A percentile compares a stretch with the other conserved stretches of the same genome.
Evolutionary conservation across 2,797 vertebrate species (phyloP).

Genomic region (Schizothorax lantsangensis): DNA sequence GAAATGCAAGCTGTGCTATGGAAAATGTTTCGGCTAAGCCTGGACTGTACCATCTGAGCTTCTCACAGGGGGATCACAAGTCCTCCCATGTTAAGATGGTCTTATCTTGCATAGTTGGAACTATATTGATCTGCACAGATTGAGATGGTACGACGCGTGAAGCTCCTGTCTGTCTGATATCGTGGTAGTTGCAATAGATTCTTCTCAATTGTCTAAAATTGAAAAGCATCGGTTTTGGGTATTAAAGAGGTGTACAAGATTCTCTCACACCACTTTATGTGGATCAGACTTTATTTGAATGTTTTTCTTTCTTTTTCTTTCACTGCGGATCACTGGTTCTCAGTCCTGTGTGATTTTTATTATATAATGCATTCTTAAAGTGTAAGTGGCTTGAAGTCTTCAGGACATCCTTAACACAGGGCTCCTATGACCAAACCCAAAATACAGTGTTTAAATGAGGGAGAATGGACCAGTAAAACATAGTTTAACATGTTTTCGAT

Average conservation of each 20-base stretch:
- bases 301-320: neutral
- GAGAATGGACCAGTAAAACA: slow-evolving; percentile 42
- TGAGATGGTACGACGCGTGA: neutral
- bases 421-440: slow-evolving; percentile 46
- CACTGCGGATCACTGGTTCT: neutral
- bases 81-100: slow-evolving; percentile 34
- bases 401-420: neutral
- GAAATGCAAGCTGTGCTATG: neutral
- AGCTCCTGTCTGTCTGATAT: slow-evolving; percentile 38
- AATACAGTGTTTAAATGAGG: slow-evolving; percentile 48
- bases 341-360: neutral
- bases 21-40: slow-evolving; percentile 21
- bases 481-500: slow-evolving; percentile 47
- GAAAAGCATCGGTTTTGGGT: neutral
- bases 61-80: neutral
- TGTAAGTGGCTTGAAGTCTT: slow-evolving; percentile 23
- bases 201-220: neutral
- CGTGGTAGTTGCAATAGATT: slow-evolving; percentile 33
- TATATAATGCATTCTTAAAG: neutral
- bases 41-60: slow-evolving; percentile 17
- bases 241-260: neutral
- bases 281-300: slow-evolving; percentile 4
- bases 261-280: neutral
- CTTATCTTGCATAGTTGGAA: slow-evolving; percentile 46
- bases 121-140: slow-evolving; percentile 43